These are phyloP conservation scores for Coracopsis vasa DNA, from an alignment of 2,113 vertebrate genomes.

Conservation along the genomic window DNA sequence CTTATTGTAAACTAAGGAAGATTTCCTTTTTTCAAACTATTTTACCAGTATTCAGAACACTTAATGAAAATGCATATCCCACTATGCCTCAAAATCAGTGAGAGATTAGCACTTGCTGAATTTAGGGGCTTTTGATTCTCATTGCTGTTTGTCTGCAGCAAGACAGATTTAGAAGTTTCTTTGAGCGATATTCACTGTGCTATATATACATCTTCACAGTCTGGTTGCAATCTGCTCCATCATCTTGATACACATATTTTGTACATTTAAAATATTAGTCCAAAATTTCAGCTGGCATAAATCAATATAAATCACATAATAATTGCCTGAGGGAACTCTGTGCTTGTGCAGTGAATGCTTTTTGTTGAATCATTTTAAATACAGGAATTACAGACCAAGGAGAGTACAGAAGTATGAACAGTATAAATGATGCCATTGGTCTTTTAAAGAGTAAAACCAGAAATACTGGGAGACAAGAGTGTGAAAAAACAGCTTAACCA, in stretches of 20 bases:
- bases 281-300: background rate
- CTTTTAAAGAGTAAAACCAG: background rate
- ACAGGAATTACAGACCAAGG: background rate
- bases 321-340: background rate
- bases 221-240: background rate
- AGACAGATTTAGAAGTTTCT: background rate
- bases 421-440: background rate
- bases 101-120: background rate
- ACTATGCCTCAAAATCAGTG: background rate
- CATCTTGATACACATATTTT: background rate
- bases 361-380: background rate
- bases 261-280: background rate
- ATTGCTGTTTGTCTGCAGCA: background rate
- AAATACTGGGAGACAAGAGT: background rate
- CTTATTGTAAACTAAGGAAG: background rate
- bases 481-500: background rate
- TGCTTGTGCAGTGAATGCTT: background rate
- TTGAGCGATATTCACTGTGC: background rate
- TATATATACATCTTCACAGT: background rate
- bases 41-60: background rate
- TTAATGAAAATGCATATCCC: fast-evolving
- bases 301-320: background rate
- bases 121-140: background rate
- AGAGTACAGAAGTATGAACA: background rate
- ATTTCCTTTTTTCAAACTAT: background rate